Base-by-base conservation (phyloP, 1,140 invertebrate genomes). In the Metopolophium dirhodum region DNA sequence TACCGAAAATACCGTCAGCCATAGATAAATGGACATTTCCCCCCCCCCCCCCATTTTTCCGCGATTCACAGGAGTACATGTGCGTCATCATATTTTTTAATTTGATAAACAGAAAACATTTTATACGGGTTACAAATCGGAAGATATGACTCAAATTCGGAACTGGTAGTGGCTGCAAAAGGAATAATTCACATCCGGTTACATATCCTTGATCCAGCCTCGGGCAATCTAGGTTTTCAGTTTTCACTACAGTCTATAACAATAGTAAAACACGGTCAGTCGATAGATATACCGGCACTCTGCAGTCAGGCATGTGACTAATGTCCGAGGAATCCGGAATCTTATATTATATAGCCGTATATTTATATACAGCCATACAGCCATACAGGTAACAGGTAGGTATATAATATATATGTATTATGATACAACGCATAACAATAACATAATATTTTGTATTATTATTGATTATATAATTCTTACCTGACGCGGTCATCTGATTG, bases 121-220 rank as follows among this genome's bases (percentile, higher is more conserved):
- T 35, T 77, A 7, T n/a, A n/a, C n/a, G 6, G 61, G 61, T 77
- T 14, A 77, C 11, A 18, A 77, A 77, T 77, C 30, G 30, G 14
- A n/a, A n/a, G n/a, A n/a, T n/a, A 77, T 77, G 61, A 77, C 61
- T 77, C 61, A 77, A 77, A 77, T 77, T 77, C 14, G 61, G n/a
- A 77, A 14, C n/a, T 4, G 14, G 61, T 77, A 14, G 61, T 77
- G 18, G n/a, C n/a, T 7, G 61, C 14, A n/a, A 77, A 77, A 77
- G 30, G 61, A 77, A 77, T 77, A 77, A 77, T 77, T 77, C 61
- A 77, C 61, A 77, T 77, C 61, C 61, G 61, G 61, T 77, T 77
- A 77, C 61, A 77, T 77, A 77, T n/a, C 0, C 14, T 77, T 77
- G 61, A n/a, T 35, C n/a, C 61, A 77, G 30, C n/a, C 61, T 1